These are phyloP conservation scores for Rhombomys opimus DNA, from an alignment of 2,113 vertebrate genomes.

Conservation along the genomic window DNA sequence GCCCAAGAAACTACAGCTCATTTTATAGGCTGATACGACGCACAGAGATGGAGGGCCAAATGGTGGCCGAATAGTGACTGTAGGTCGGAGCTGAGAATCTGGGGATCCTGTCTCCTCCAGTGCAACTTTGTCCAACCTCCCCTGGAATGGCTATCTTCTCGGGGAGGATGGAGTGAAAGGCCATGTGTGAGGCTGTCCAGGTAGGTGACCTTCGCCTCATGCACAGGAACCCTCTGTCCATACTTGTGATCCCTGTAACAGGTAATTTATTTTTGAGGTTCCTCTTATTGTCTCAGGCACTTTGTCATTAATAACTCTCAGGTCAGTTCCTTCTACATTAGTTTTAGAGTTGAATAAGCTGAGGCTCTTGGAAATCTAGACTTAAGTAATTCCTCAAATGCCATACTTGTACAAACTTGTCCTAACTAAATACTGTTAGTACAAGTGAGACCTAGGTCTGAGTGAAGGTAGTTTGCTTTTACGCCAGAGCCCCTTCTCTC, in stretches of 20 bases:
- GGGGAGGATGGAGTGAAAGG: not conserved
- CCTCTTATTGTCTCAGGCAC: not conserved
- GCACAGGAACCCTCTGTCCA: not conserved
- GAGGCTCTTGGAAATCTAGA: not conserved
- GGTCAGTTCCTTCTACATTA: not conserved
- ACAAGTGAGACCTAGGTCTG: not conserved
- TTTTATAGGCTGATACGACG: slow-evolving; percentile 18
- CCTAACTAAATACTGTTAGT: not conserved
- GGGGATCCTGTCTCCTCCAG: not conserved
- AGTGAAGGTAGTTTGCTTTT: not conserved
- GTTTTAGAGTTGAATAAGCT: not conserved
- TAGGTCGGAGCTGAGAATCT: not conserved
- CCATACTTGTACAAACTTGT: too few species aligned
- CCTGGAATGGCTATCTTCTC: not conserved
- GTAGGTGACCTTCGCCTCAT: not conserved
- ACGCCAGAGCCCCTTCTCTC: not conserved
- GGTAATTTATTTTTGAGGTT: not conserved
- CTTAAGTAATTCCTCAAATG: not conserved
- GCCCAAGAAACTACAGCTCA: not conserved
- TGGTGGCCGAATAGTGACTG: slow-evolving; percentile 25
- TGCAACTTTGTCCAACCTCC: not conserved
- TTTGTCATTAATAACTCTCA: not conserved
- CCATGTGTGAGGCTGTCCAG: not conserved
- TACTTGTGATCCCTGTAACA: not conserved
- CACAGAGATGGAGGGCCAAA: not conserved